Evolutionary conservation across 2,797 vertebrate species (phyloP).

Genomic region (Galago senegalensis): DNA sequence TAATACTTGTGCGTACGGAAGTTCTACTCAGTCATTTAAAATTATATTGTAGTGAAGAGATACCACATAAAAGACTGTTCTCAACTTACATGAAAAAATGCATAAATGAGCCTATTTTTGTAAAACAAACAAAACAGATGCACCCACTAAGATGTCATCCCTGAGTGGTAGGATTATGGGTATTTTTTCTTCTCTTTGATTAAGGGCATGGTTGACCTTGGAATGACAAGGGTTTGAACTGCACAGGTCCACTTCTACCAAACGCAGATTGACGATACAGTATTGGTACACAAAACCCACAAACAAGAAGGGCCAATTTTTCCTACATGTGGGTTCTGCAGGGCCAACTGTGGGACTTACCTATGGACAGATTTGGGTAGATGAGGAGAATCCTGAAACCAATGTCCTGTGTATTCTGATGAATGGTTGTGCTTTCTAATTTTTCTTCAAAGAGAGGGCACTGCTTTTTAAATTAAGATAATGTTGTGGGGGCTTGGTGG

Average conservation of each 20-base stretch:
- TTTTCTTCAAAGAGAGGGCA: constrained; percentile 28
- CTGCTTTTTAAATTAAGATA: constrained; percentile 48
- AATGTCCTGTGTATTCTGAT: neutral
- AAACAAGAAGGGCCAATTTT: neutral
- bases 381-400: neutral
- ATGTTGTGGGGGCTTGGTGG: neutral
- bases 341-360: neutral
- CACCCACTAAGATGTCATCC: neutral
- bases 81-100: constrained; percentile 6
- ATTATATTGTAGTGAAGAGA: neutral
- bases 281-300: neutral
- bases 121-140: neutral
- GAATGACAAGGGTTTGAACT: neutral
- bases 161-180: neutral
- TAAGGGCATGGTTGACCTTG: neutral
- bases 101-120: neutral
- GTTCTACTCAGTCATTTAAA: neutral
- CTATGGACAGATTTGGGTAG: neutral
- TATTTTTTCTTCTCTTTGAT: constrained; percentile 24
- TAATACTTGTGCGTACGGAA: neutral
- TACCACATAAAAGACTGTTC: neutral
- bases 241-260: neutral
- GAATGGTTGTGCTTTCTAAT: neutral
- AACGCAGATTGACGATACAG: neutral
- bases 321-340: neutral